A percentile compares a stretch with the other conserved stretches of the same genome.
These are phyloP conservation scores for Notodonta dromedarius DNA, from an alignment of 2,888 invertebrate species.

Conservation along the genomic window DNA sequence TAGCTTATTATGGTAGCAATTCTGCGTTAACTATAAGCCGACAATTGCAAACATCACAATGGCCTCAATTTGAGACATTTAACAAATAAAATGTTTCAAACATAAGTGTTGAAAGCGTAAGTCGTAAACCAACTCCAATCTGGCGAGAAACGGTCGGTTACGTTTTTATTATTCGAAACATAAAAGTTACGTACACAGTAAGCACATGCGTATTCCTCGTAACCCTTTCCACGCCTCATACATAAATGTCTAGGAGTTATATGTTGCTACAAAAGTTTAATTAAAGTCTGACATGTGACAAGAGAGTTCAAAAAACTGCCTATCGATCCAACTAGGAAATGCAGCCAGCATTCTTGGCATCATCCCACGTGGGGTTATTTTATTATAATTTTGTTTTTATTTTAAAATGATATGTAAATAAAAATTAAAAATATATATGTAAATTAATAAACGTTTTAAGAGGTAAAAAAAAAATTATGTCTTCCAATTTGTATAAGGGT, in stretches of 20 bases:
- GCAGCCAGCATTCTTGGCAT: too few species aligned
- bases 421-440: neutral
- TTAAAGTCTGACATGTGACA: neutral
- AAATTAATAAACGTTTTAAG: too few species aligned
- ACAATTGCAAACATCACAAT: neutral
- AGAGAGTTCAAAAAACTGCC: too few species aligned
- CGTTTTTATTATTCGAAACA: constrained; percentile 6
- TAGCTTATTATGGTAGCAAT: neutral
- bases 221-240: neutral
- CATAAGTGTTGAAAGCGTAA: constrained; percentile 6
- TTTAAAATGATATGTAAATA: too few species aligned
- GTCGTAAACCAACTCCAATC: constrained; percentile 9
- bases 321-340: too few species aligned
- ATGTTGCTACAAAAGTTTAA: constrained; percentile 2
- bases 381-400: too few species aligned
- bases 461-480: too few species aligned
- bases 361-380: too few species aligned
- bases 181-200: constrained; percentile 7
- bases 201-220: constrained; percentile 1
- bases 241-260: neutral
- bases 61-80: neutral
- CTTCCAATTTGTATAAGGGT: neutral
- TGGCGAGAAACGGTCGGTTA: constrained; percentile 8
- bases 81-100: constrained; percentile 1
- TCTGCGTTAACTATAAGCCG: neutral